Evolutionary conservation across 2,797 vertebrate genomes (phyloP).

Genomic region (Hyperoplus lanceolatus): DNA sequence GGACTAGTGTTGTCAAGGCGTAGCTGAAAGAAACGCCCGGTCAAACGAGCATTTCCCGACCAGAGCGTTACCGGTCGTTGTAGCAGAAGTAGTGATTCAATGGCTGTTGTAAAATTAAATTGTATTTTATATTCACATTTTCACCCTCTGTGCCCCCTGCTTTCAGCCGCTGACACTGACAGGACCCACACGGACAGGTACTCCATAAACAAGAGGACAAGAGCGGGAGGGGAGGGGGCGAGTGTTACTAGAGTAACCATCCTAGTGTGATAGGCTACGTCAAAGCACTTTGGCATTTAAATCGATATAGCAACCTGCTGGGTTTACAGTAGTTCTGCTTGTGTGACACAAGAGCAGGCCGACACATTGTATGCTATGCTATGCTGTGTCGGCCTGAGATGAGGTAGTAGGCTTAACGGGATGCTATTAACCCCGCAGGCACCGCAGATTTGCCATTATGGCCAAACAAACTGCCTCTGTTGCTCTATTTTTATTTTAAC

Average conservation of each 20-base stretch:
- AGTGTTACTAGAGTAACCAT: slow-evolving; percentile 3
- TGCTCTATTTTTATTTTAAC: slow-evolving; percentile 6
- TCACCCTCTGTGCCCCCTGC: slow-evolving; percentile 41
- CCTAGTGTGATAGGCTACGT: not conserved
- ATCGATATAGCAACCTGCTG: slow-evolving; percentile 19
- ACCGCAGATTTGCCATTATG: slow-evolving; percentile 14
- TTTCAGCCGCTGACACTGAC: slow-evolving; percentile 59
- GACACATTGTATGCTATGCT: slow-evolving; percentile 1
- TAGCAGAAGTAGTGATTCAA: not conserved
- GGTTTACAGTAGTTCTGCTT: slow-evolving; percentile 4
- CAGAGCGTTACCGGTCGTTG: not conserved
- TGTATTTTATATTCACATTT: slow-evolving; percentile 23
- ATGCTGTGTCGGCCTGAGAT: slow-evolving; percentile 13
- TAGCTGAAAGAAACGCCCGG: not conserved
- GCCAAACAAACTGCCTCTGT: slow-evolving; percentile 23
- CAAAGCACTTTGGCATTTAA: not conserved
- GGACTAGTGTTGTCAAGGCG: not conserved
- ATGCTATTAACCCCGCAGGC: slow-evolving; percentile 1
- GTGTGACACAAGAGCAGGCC: slow-evolving; percentile 12
- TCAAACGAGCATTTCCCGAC: not conserved
- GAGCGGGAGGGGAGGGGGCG: not conserved
- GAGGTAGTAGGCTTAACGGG: slow-evolving; percentile 14
- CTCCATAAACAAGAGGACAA: slow-evolving; percentile 3
- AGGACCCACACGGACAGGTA: slow-evolving; percentile 68
- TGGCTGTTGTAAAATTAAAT: not conserved